A percentile compares a stretch with the other conserved stretches of the same genome.
phyloP scores from a whole-genome alignment of 2,113 vertebrate genomes.

The Empidonax alnorum region DNA sequence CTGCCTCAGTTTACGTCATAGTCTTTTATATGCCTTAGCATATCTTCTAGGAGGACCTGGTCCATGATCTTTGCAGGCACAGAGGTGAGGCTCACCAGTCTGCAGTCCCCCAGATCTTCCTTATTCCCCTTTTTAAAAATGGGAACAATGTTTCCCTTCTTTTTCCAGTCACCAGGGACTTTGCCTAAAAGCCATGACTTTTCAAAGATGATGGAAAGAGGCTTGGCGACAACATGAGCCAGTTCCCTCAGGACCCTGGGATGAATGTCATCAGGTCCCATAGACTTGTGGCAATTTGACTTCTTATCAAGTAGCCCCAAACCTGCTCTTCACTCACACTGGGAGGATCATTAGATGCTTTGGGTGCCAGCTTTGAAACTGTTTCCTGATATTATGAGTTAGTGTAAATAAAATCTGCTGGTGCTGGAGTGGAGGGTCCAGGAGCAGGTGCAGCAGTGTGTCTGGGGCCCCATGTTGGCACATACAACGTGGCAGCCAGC shows the following conservation, averaged over 20 bases:
- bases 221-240: neutral
- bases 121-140: neutral
- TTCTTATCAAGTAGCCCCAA: neutral
- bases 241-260: neutral
- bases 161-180: neutral
- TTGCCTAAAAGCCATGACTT: neutral
- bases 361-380: neutral
- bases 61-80: neutral
- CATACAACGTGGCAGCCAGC: accelerated
- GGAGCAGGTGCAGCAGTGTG: accelerated
- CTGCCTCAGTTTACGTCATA: neutral
- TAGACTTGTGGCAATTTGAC: neutral
- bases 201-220: neutral
- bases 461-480: neutral
- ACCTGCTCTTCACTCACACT: neutral
- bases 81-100: neutral
- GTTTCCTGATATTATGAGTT: neutral
- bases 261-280: neutral
- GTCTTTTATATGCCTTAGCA: neutral
- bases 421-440: neutral
- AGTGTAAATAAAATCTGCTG: neutral
- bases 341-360: neutral
- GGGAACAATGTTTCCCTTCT: neutral
- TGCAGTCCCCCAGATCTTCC: neutral
- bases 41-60: neutral